Conservation (phyloP, 1,140 invertebrate genomes). For the Zaprionus kolodkinae region DNA sequence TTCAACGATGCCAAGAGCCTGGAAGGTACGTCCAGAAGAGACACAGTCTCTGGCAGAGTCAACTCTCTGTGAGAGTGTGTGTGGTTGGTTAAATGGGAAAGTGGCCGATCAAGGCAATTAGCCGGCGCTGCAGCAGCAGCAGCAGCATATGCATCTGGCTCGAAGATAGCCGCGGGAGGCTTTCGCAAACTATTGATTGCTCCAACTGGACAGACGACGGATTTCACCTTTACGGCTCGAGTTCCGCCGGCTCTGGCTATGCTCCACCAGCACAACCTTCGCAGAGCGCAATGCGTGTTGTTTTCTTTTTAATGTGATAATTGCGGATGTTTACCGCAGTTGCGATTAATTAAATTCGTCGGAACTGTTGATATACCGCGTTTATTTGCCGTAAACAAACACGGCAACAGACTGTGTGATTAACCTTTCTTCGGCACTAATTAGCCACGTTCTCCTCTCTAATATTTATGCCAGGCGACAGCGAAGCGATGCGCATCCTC, state of each 20-base stretch:
- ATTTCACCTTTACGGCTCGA: conserved; percentile 28
- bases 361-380: conserved; percentile 34
- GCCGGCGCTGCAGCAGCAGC: neutral
- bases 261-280: conserved; percentile 1
- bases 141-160: conserved; percentile 18
- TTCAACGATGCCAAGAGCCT: conserved; percentile 77
- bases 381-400: conserved; percentile 36
- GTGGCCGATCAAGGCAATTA: conserved; percentile 43
- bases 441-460: conserved; percentile 12
- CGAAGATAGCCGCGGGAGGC: neutral
- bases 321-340: conserved; percentile 60
- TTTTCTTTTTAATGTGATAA: conserved; percentile 39
- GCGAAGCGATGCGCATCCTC: conserved; percentile 61
- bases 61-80: neutral
- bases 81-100: conserved; percentile 25
- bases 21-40: conserved; percentile 61
- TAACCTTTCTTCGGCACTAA: conserved; percentile 31
- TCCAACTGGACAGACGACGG: conserved; percentile 12
- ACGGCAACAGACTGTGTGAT: conserved; percentile 12
- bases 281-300: conserved; percentile 6
- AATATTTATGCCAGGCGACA: conserved; percentile 59
- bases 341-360: conserved; percentile 57
- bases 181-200: conserved; percentile 21
- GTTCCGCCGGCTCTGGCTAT: conserved; percentile 1
- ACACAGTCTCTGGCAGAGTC: neutral